Base-by-base conservation (phyloP, 2,797 vertebrate species). In the Acanthiza pusilla region DNA sequence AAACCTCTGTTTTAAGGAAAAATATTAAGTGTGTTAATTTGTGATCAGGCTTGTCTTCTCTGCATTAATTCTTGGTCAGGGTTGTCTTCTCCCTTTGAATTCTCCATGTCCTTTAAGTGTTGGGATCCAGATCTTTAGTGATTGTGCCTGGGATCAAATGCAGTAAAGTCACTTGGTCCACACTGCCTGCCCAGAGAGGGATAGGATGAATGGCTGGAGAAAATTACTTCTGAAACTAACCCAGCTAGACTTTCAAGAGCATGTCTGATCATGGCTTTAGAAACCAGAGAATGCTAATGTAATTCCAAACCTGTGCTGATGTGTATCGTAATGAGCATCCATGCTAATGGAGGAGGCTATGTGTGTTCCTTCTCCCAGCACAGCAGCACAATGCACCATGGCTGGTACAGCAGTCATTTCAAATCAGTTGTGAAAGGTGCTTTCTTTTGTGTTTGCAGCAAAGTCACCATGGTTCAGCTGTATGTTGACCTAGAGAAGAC, bases 341-440 rank as follows among this genome's bases (percentile, higher is more conserved):
- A 3, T 77, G 43, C 21, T 73, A 12, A n/a, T 48, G 55, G 43
- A 71, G 72, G 40, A 58, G 51, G 16, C 1, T 45, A 3, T 15
- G 5, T 1, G 7, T 61, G 26, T 65, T 57, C 18, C 36, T 21
- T 54, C 11, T 78, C 22, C 34, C 30, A 21, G 9, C 21, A 67
- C 2, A 21, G 88, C 65, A 80, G 53, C 17, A 1, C 10, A 13
- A 1, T 20, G 2, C 23, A 21, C 48, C 9, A 0, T 2, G 25
- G 38, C 61, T 88, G 34, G 16, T 42, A 15, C 26, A 32, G 38
- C 34, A 63, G 29, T 36, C 30, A 2, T 30, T 68, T 54, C 71
- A 70, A 2, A 58, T 16, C 20, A 13, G 12, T 65, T 72, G 23
- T 2, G 20, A 58, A 78, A 84, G 62, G 43, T 58, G 38, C 47